Evolutionary conservation across 2,888 invertebrate genomes (phyloP), one percentile per base, ranked within the genome.

Genomic region (Xanthorhoe designata): DNA sequence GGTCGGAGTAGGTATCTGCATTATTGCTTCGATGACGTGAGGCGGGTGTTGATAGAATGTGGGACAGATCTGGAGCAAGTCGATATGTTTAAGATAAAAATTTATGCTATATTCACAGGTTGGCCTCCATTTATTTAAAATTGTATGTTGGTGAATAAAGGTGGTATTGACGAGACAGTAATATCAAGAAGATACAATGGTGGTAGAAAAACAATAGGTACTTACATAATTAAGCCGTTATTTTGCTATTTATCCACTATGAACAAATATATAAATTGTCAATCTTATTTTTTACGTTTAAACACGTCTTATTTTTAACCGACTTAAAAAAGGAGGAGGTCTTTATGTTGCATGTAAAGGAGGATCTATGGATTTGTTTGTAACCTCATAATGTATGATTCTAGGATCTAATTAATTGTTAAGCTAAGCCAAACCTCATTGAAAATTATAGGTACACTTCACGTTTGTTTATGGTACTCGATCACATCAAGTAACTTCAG

Each of bases 1-100:
- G 53, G 29, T 8, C 38, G 53, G 64, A 74, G 74, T 78, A 75
- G 77, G 77, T 80, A 79, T 81, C 82, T 80, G 78, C 82, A 81
- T 82, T 82, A 83, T 83, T 81, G 80, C 75, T 56, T 32, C 64
- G 69, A 67, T 80, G 78, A 79, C 85, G 83, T 83, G 85, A 80
- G 75, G 42, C 55, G 81, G 78, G 77, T 83, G 65, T 55, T 70
- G 74, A 76, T 71, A 68, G 64, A 69, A 75, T 71, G 72, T 75
- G 71, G 72, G 64, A 58, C 69, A 70, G 65, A 73, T 70, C 71
- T 15, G 42, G 18, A 13, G 51, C 7, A 19, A 53, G n/a, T 9
- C 17, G 53, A 51, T 56, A 50, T 35, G 35, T 45, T 24, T 17
- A 54, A 17, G 13, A 51, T n/a, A 24, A 51, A 51, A 51, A 4